Percentiles rank a stretch among this genome's conserved stretches.
Evolutionary conservation across 2,888 invertebrate genomes (phyloP).

Genomic region (Folsomia manolachei): DNA sequence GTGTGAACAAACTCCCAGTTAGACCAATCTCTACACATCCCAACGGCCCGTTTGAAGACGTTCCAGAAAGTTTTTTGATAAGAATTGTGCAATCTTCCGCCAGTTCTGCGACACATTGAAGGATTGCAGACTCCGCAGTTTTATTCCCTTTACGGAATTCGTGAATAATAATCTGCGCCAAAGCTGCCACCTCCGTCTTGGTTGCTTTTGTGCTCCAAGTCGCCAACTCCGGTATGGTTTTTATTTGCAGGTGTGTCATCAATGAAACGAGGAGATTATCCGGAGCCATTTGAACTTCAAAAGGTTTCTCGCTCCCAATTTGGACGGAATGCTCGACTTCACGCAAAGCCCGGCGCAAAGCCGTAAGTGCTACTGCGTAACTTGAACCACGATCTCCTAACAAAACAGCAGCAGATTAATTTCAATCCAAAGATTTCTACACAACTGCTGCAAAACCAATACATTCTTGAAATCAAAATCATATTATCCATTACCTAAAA

Average conservation of each 20-base stretch:
- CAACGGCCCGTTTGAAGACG: too few species aligned
- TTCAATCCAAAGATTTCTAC: neutral
- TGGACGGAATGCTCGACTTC: constrained; percentile 38
- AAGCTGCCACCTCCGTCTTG: constrained; percentile 41
- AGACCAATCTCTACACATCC: constrained; percentile 41
- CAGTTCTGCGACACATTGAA: constrained; percentile 36
- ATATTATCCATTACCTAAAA: constrained; percentile 35
- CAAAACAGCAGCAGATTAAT: neutral
- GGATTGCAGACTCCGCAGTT: constrained; percentile 28
- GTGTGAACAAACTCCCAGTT: constrained; percentile 47
- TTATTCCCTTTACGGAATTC: constrained; percentile 32
- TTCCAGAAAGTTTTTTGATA: constrained; percentile 31
- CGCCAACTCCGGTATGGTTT: constrained; percentile 31
- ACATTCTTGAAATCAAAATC: neutral
- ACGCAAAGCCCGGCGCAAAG: constrained; percentile 32
- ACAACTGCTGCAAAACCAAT: neutral
- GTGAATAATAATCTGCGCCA: constrained; percentile 30
- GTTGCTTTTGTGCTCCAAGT: constrained; percentile 40
- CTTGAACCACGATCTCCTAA: constrained; percentile 47
- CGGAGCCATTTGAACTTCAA: neutral
- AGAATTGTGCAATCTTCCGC: constrained; percentile 39
- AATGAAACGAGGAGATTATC: constrained; percentile 5
- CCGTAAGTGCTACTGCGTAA: constrained; percentile 38
- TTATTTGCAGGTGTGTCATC: constrained; percentile 29
- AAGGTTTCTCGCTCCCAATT: neutral